These are phyloP conservation scores for Zeus faber DNA, from an alignment of 2,113 vertebrate species.

Conservation along the genomic window DNA sequence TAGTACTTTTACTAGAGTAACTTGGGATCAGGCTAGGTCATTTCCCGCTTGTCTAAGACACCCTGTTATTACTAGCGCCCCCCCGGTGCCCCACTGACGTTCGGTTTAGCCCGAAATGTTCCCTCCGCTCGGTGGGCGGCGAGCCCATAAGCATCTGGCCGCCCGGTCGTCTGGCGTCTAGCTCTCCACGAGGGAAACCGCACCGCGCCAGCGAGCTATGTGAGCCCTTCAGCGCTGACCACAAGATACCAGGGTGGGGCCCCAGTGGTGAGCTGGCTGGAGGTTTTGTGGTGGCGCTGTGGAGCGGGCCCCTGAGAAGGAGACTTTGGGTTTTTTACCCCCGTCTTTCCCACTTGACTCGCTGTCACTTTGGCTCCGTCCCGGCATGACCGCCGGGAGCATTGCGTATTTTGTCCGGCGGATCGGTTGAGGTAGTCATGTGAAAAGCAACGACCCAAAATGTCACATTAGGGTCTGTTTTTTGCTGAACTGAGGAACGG, in stretches of 20 bases:
- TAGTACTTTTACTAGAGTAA: slow-evolving; percentile 43
- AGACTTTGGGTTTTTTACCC: not conserved
- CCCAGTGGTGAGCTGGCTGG: slow-evolving; percentile 32
- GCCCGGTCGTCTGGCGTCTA: slow-evolving; percentile 69
- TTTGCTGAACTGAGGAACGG: too few relatives aligned
- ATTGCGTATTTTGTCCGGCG: not conserved
- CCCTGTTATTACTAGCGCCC: slow-evolving; percentile 62
- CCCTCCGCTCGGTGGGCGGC: slow-evolving; percentile 54
- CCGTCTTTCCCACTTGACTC: too few relatives aligned
- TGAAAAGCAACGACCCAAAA: too few relatives aligned
- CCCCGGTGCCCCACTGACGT: slow-evolving; percentile 53
- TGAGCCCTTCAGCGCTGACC: slow-evolving; percentile 42
- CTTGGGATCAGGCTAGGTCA: too few relatives aligned
- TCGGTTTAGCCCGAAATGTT: slow-evolving; percentile 50
- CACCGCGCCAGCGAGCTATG: slow-evolving; percentile 40
- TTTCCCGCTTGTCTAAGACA: slow-evolving; percentile 61
- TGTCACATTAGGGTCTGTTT: too few relatives aligned
- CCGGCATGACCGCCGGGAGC: not conserved
- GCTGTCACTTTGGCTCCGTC: too few relatives aligned
- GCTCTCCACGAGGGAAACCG: slow-evolving; percentile 58
- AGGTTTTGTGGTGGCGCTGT: slow-evolving; percentile 13
- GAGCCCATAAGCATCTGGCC: slow-evolving; percentile 63
- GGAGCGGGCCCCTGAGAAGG: not conserved
- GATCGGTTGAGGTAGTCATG: too few relatives aligned
- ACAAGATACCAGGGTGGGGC: slow-evolving; percentile 64